A percentile compares a stretch with the other conserved stretches of the same genome.
These are phyloP conservation scores for Dermochelys coriacea DNA, from an alignment of 2,797 vertebrate genomes.

Conservation along the genomic window DNA sequence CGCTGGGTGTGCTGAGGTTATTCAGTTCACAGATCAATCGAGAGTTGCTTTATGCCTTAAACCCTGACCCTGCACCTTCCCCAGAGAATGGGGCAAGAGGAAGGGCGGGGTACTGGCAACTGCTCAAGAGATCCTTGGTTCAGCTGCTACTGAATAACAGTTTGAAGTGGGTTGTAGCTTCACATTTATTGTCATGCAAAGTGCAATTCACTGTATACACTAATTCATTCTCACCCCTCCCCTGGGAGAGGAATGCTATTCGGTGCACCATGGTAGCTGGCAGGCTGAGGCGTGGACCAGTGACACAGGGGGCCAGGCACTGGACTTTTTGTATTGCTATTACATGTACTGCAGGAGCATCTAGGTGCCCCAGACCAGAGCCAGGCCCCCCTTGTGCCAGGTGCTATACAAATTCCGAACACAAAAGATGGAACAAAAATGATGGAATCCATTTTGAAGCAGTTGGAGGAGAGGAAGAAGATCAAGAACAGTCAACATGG, in stretches of 20 bases:
- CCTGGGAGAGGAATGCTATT: not conserved
- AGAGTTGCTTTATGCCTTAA: not conserved
- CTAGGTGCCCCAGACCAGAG: not conserved
- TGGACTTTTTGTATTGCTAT: not conserved
- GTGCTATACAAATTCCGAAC: not conserved
- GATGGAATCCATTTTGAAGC: too few species aligned
- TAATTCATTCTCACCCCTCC: not conserved
- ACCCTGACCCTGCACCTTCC: not conserved
- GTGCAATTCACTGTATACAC: accelerated
- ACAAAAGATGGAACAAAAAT: not conserved
- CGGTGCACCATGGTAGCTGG: not conserved
- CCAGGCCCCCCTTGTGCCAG: not conserved
- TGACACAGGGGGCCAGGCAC: not conserved
- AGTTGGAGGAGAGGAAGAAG: too few species aligned
- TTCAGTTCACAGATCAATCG: not conserved
- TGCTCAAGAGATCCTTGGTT: not conserved
- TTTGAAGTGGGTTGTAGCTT: not conserved
- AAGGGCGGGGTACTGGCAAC: too few species aligned
- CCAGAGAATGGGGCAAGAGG: not conserved
- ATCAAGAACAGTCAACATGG: too few species aligned
- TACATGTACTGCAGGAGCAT: not conserved
- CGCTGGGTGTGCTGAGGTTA: not conserved
- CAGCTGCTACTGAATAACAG: not conserved
- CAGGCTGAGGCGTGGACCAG: not conserved
- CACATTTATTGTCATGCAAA: not conserved